phyloP scores from a whole-genome alignment of 2,113 vertebrate genomes.

The Lagenorhynchus albirostris region DNA sequence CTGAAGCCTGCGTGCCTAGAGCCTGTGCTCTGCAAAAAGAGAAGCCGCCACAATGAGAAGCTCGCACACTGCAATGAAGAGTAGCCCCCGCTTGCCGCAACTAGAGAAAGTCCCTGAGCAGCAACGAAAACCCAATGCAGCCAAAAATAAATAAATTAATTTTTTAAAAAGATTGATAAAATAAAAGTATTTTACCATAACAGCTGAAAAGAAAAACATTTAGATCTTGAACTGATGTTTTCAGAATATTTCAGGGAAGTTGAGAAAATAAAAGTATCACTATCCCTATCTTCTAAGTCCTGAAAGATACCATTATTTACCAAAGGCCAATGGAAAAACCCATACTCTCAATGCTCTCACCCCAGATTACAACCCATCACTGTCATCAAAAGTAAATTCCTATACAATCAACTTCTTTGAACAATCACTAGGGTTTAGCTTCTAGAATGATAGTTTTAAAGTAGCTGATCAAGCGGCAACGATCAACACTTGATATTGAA shows the following conservation, averaged over 20 bases:
- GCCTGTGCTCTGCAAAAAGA: too few relatives aligned
- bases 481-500: constrained; percentile 30
- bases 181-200: not conserved
- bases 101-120: too few relatives aligned
- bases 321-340: not conserved
- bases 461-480: not conserved
- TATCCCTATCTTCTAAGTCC: not conserved
- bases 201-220: not conserved
- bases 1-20: too few relatives aligned
- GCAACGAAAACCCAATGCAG: too few relatives aligned
- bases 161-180: not conserved
- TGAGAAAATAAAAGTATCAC: not conserved
- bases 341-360: not conserved
- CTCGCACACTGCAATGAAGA: too few relatives aligned
- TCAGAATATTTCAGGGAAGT: constrained; percentile 3
- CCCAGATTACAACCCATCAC: not conserved
- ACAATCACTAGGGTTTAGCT: not conserved
- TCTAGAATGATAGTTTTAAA: constrained; percentile 29
- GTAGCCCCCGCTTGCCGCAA: too few relatives aligned
- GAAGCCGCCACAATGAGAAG: too few relatives aligned
- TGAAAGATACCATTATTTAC: not conserved
- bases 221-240: not conserved
- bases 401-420: not conserved
- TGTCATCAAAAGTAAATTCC: constrained; percentile 5
- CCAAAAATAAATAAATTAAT: not conserved